phyloP scores from a whole-genome alignment of 2,797 vertebrate genomes.

The Choloepus didactylus region DNA sequence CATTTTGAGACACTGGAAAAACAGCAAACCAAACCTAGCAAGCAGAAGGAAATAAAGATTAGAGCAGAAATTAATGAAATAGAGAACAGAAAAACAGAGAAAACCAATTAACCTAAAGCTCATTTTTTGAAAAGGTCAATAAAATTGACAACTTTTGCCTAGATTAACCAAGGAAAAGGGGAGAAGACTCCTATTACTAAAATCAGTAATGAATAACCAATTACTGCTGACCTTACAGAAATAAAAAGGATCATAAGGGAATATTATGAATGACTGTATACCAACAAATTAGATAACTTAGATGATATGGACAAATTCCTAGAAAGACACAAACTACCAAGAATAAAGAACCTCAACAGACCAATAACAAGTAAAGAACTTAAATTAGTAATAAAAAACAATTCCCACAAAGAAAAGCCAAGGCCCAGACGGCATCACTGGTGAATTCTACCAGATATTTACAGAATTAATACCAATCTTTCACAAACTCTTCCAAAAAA shows the following conservation, averaged over 20 bases:
- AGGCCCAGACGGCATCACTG: background rate
- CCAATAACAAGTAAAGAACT: background rate
- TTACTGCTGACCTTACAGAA: background rate
- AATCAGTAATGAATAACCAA: background rate
- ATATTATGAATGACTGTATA: background rate
- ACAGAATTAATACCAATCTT: slow-evolving; percentile 48
- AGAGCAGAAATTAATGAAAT: no score
- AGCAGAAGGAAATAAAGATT: no score
- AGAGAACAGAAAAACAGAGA: no score
- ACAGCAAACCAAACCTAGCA: no score
- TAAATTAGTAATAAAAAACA: background rate
- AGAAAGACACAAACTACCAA: background rate
- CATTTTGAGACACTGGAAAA: no score
- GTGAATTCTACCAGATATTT: slow-evolving; percentile 1
- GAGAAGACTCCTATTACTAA: background rate
- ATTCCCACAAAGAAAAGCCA: background rate
- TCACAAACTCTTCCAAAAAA: background rate
- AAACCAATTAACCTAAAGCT: no score
- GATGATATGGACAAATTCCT: background rate
- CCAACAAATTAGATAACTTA: background rate
- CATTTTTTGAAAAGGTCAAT: no score
- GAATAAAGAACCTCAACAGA: slow-evolving; percentile 11
- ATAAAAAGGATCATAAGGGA: background rate
- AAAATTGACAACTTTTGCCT: background rate
- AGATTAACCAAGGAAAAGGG: background rate